These are phyloP conservation scores for Ammodytes dubius DNA, from an alignment of 2,113 vertebrate genomes.

Conservation along the genomic window DNA sequence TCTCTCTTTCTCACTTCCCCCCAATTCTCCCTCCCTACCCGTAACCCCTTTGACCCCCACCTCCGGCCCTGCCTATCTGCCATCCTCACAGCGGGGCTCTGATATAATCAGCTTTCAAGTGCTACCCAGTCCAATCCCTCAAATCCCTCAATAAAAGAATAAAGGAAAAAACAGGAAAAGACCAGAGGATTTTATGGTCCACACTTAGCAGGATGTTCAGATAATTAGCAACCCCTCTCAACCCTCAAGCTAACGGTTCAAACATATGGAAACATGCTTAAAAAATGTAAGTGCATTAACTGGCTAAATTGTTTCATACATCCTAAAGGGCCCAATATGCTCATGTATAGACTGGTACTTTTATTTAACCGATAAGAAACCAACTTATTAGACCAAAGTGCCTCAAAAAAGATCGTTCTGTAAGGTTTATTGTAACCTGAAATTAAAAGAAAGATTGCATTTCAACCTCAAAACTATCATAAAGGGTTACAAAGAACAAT, in stretches of 20 bases:
- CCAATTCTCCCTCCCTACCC: constrained; percentile 41
- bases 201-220: constrained; percentile 67
- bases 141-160: constrained; percentile 76
- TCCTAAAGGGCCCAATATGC: constrained; percentile 2
- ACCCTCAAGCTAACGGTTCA: constrained; percentile 38
- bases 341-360: neutral
- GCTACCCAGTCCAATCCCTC: constrained; percentile 63
- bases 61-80: constrained; percentile 55
- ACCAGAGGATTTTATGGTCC: constrained; percentile 66
- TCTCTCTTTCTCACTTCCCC: constrained; percentile 47
- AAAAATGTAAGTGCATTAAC: constrained; percentile 14
- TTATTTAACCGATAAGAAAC: neutral
- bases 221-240: constrained; percentile 65
- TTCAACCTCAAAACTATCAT: neutral
- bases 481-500: neutral
- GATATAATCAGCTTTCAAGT: constrained; percentile 80
- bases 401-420: neutral
- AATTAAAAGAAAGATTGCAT: neutral
- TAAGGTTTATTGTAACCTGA: neutral
- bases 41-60: constrained; percentile 43
- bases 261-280: constrained; percentile 28
- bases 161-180: constrained; percentile 67
- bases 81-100: constrained; percentile 67
- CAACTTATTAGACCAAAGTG: neutral
- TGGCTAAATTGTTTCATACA: neutral